phyloP scores from a whole-genome alignment of 2,797 vertebrate species.

The Oreonectes daqikongensis region DNA sequence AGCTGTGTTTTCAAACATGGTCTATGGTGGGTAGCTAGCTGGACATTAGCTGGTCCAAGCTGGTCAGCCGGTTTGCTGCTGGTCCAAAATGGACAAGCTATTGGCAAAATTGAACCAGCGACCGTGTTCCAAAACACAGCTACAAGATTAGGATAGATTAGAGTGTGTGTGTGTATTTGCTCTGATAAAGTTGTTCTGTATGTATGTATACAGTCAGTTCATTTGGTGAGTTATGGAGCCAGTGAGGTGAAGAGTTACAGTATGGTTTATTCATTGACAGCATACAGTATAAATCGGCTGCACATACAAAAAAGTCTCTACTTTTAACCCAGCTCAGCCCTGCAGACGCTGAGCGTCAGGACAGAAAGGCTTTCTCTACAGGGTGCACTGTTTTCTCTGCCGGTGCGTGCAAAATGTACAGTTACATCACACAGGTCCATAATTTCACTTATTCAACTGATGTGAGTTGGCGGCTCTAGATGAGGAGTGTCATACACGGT shows the following conservation, averaged over 20 bases:
- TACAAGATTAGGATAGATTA: neutral
- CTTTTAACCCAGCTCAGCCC: slow-evolving; percentile 14
- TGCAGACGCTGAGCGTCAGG: neutral
- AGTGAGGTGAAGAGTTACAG: slow-evolving; percentile 49
- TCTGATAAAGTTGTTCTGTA: neutral
- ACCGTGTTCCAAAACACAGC: neutral
- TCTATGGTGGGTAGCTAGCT: neutral
- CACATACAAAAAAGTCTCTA: neutral
- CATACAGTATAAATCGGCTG: slow-evolving; percentile 30
- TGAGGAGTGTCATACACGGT: neutral
- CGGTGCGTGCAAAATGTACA: neutral
- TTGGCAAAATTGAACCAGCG: neutral
- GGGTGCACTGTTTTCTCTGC: neutral
- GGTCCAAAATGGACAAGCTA: neutral
- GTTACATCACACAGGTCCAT: neutral
- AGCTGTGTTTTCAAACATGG: no score
- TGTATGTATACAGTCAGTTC: slow-evolving; percentile 36
- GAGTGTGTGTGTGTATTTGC: neutral
- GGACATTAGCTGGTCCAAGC: neutral
- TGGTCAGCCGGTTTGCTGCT: neutral
- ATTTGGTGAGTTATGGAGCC: slow-evolving; percentile 64
- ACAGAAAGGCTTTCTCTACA: neutral
- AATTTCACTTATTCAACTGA: slow-evolving; percentile 3
- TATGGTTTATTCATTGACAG: slow-evolving; percentile 65
- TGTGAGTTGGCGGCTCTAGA: slow-evolving; percentile 4